Percentiles rank a stretch among this genome's conserved stretches.
Evolutionary conservation across 2,888 invertebrate genomes (phyloP).

Genomic region (Rhagonycha lutea): DNA sequence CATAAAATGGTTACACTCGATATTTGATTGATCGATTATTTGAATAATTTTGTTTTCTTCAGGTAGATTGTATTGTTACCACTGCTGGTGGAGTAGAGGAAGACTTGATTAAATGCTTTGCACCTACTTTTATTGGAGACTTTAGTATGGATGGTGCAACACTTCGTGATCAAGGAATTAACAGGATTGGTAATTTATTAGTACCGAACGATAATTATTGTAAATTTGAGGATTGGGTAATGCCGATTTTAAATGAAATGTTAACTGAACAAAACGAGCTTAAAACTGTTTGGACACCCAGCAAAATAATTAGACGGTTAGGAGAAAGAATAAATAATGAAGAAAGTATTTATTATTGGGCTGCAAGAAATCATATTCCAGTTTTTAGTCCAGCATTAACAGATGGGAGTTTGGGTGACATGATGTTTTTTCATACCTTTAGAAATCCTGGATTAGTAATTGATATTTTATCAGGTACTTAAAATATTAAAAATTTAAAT

Average conservation of each 20-base stretch:
- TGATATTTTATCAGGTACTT: constrained; percentile 83
- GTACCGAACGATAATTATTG: constrained; percentile 99
- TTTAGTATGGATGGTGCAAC: constrained; percentile 81
- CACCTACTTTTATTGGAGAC: constrained; percentile 91
- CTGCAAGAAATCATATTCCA: constrained; percentile 94
- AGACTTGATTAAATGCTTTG: constrained; percentile 97
- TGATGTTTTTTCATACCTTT: constrained; percentile 98
- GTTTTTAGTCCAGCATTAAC: constrained; percentile 97
- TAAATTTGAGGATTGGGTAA: constrained; percentile 95
- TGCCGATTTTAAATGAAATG: constrained; percentile 91
- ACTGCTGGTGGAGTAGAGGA: constrained; percentile 99
- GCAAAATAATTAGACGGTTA: constrained; percentile 79
- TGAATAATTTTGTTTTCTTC: constrained; percentile 27
- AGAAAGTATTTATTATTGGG: constrained; percentile 96
- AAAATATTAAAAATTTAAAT: background rate
- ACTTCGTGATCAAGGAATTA: constrained; percentile 84
- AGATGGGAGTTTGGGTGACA: constrained; percentile 96
- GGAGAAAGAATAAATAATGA: constrained; percentile 90
- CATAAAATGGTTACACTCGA: constrained; percentile 69
- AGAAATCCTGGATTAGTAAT: constrained; percentile 89
- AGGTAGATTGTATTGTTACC: constrained; percentile 95
- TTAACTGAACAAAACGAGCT: constrained; percentile 81
- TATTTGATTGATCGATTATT: background rate
- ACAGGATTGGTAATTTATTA: constrained; percentile 84
- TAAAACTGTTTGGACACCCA: constrained; percentile 86